phyloP scores from a whole-genome alignment of 2,113 vertebrate species.

The Amphilophus citrinellus region DNA sequence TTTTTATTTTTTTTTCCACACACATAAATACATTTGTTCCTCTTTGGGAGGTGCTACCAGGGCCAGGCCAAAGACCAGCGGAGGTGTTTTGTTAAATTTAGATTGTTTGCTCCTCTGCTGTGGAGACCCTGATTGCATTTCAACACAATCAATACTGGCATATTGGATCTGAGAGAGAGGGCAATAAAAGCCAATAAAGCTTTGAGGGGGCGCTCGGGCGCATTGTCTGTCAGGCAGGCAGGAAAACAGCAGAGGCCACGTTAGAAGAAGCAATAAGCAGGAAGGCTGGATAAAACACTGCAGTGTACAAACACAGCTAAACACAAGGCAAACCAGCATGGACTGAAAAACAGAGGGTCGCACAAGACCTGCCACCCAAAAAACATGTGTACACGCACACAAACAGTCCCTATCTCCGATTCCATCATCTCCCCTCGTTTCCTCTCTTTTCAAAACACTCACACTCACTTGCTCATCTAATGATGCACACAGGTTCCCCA shows the following conservation, averaged over 20 bases:
- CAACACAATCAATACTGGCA: constrained; percentile 79
- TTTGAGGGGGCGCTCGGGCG: constrained; percentile 49
- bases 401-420: constrained; percentile 18
- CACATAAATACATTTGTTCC: constrained; percentile 63
- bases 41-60: constrained; percentile 51
- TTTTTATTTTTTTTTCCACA: constrained; percentile 14
- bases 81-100: constrained; percentile 77
- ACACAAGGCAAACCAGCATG: background rate
- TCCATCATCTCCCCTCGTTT: constrained; percentile 59
- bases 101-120: constrained; percentile 74
- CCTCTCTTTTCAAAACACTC: constrained; percentile 46
- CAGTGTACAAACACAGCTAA: constrained; percentile 33
- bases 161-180: constrained; percentile 75
- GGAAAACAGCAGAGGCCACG: constrained; percentile 35
- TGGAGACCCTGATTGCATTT: constrained; percentile 77
- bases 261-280: constrained; percentile 39
- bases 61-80: constrained; percentile 47
- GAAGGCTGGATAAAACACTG: constrained; percentile 18
- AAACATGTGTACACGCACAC: background rate
- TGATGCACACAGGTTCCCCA: constrained; percentile 53
- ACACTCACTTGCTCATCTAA: constrained; percentile 42
- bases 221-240: constrained; percentile 53
- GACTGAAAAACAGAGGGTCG: background rate
- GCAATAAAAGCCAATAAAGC: constrained; percentile 78
- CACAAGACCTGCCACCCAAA: background rate